These are phyloP conservation scores for Eupristina koningsbergeri DNA, from an alignment of 1,140 invertebrate genomes.

Conservation along the genomic window DNA sequence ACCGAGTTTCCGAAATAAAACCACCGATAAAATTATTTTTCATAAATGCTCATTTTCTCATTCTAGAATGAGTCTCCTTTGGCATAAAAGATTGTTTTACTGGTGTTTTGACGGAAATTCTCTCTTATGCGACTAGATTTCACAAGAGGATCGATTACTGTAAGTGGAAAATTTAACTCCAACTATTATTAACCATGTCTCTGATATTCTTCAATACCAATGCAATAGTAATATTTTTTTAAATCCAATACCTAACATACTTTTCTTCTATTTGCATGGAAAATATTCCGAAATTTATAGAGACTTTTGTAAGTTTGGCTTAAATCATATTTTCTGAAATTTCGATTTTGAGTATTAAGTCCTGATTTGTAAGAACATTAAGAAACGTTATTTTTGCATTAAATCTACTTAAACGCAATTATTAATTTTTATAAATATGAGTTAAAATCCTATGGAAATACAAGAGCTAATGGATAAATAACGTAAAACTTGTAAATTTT, in stretches of 20 bases:
- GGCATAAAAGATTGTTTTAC: not conserved
- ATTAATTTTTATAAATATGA: too few relatives aligned
- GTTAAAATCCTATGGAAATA: not conserved
- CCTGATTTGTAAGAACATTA: not conserved
- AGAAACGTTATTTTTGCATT: not conserved
- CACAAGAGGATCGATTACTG: not conserved
- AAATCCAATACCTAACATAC: not conserved
- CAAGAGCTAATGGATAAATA: not conserved
- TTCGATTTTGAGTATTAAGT: not conserved
- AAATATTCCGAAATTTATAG: not conserved
- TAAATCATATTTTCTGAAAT: not conserved
- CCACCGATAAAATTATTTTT: not conserved
- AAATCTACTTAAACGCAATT: too few relatives aligned
- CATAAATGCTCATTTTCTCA: not conserved
- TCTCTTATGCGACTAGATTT: not conserved
- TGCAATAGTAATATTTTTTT: too few relatives aligned
- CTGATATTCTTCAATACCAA: too few relatives aligned
- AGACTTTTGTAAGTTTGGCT: not conserved
- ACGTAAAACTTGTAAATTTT: not conserved
- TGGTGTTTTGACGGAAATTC: not conserved
- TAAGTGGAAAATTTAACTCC: not conserved
- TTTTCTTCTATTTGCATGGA: not conserved
- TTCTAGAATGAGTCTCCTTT: not conserved
- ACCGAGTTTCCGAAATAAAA: not conserved
- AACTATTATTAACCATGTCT: constrained; percentile 3